Conservation (phyloP, 1,140 invertebrate species). For the Eciton burchellii region DNA sequence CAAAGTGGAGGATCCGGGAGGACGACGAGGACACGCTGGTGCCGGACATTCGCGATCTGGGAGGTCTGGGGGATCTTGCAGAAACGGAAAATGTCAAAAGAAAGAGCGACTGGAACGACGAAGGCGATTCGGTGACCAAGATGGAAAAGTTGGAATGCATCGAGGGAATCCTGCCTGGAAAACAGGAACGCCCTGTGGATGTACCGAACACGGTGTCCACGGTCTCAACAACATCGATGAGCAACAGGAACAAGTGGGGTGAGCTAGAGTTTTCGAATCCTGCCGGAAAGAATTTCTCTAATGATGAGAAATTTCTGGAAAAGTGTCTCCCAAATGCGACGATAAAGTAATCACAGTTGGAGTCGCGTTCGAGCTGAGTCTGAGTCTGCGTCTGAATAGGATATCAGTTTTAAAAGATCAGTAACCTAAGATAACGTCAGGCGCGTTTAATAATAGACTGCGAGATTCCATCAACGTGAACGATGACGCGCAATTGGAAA, state of each 20-base stretch:
- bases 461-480: not conserved
- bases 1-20: constrained; percentile 74
- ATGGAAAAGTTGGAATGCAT: constrained; percentile 9
- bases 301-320: not conserved
- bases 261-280: constrained; percentile 34
- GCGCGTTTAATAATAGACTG: not conserved
- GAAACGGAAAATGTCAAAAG: constrained; percentile 32
- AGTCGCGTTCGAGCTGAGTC: too few species aligned
- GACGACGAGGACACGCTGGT: constrained; percentile 74
- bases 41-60: constrained; percentile 62
- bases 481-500: constrained; percentile 11
- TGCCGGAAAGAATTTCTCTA: not conserved
- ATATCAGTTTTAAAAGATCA: too few species aligned
- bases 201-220: constrained; percentile 67
- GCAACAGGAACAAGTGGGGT: constrained; percentile 58
- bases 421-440: too few species aligned
- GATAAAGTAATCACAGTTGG: too few species aligned
- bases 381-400: too few species aligned
- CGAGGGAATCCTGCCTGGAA: constrained; percentile 63
- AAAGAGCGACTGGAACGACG: constrained; percentile 48
- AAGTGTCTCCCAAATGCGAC: too few species aligned
- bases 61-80: constrained; percentile 41
- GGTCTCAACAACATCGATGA: constrained; percentile 43
- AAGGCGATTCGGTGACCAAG: constrained; percentile 26
- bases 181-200: constrained; percentile 75